These are phyloP conservation scores for Xiphydria camelus DNA, from an alignment of 2,888 invertebrate genomes.

Conservation along the genomic window DNA sequence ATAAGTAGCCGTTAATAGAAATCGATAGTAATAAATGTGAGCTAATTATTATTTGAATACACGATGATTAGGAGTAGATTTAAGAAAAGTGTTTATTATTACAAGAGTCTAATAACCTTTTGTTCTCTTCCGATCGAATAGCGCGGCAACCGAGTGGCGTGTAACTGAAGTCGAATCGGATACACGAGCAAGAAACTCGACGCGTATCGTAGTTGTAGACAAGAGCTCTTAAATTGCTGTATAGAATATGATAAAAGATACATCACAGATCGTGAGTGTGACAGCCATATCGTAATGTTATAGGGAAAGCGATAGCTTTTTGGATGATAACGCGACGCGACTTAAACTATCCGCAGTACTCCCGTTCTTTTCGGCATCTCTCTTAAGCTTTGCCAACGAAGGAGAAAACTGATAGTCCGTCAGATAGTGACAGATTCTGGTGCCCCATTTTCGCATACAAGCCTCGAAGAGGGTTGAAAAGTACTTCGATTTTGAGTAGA, in stretches of 20 bases:
- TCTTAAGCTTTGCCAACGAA: conserved; percentile 12
- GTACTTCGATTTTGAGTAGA: no score
- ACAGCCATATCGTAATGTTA: conserved; percentile 34
- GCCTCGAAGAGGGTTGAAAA: no score
- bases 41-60: background rate
- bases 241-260: conserved; percentile 23
- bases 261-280: conserved; percentile 40
- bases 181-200: no score
- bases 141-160: no score
- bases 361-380: conserved; percentile 8
- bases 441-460: no score
- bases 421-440: no score
- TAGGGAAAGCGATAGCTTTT: conserved; percentile 17
- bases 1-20: no score
- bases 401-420: no score
- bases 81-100: conserved; percentile 19
- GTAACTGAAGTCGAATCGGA: no score
- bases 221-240: no score
- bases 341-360: conserved; percentile 41
- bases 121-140: no score
- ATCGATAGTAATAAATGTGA: background rate
- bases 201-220: conserved; percentile 13
- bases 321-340: conserved; percentile 28
- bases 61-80: conserved; percentile 6
- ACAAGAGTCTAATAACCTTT: conserved; percentile 16